These are phyloP conservation scores for Bucco capensis DNA, from an alignment of 2,113 vertebrate genomes.

Conservation along the genomic window DNA sequence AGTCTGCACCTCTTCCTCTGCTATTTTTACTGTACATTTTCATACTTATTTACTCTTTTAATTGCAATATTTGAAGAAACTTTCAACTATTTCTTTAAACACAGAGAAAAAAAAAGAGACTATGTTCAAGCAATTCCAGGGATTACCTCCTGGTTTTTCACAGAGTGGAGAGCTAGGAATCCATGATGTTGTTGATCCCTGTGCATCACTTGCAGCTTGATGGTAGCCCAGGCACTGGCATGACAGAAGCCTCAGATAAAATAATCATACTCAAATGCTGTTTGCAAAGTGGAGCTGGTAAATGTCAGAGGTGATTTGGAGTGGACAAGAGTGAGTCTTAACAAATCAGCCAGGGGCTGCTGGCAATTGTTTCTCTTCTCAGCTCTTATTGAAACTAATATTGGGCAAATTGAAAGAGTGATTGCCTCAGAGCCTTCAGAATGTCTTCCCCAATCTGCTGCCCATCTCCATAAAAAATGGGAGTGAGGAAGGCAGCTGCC, in stretches of 20 bases:
- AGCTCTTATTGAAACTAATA: conserved; percentile 62
- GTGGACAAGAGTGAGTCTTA: conserved; percentile 61
- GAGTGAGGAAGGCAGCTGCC: conserved; percentile 71
- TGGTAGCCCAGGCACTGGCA: not conserved
- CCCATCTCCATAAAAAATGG: conserved; percentile 74
- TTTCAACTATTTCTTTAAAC: not conserved
- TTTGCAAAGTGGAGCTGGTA: conserved; percentile 50
- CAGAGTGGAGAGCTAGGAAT: not conserved
- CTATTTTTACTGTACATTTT: not conserved
- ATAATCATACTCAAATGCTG: conserved; percentile 60
- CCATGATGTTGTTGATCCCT: not conserved
- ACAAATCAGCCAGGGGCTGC: conserved; percentile 43
- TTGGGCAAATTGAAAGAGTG: conserved; percentile 67
- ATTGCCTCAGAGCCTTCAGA: conserved; percentile 51
- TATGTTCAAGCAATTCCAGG: not conserved
- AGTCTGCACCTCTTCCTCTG: not conserved
- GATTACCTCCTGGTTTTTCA: not conserved
- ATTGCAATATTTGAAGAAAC: not conserved
- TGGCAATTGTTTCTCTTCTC: conserved; percentile 62
- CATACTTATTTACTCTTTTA: not conserved
- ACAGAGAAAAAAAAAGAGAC: not conserved
- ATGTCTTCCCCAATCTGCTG: conserved; percentile 60
- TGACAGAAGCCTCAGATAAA: conserved; percentile 50
- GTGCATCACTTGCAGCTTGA: not conserved
- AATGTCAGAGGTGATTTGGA: conserved; percentile 61